Evolutionary conservation across 2,797 vertebrate species (phyloP).

Genomic region (Thripadectes ignobilis): DNA sequence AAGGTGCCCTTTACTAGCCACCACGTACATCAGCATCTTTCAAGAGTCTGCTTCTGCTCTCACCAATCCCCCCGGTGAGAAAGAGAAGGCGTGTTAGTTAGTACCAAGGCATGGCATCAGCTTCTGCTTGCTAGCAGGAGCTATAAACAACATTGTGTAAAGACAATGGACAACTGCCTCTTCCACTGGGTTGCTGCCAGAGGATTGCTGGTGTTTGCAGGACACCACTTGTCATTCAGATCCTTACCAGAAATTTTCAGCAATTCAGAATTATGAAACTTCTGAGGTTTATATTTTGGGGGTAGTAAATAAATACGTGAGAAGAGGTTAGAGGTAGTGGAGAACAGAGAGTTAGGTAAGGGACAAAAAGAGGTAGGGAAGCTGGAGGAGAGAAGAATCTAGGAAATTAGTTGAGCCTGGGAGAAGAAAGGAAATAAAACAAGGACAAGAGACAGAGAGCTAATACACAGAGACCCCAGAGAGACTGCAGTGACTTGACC

Average conservation of each 20-base stretch:
- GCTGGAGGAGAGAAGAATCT: neutral
- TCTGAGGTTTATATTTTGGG: neutral
- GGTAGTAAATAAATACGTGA: neutral
- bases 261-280: neutral
- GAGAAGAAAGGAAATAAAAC: neutral
- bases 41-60: neutral
- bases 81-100: neutral
- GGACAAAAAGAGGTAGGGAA: neutral
- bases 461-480: neutral
- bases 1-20: constrained; percentile 40
- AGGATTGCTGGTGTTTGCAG: neutral
- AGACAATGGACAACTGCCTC: neutral
- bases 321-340: neutral
- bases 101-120: neutral
- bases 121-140: neutral
- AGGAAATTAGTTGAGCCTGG: neutral
- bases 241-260: neutral
- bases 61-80: neutral
- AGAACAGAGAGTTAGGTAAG: neutral
- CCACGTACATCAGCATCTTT: constrained; percentile 9
- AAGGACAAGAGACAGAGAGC: neutral
- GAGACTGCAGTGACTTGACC: neutral
- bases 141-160: neutral
- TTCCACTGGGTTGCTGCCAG: neutral
- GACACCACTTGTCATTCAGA: neutral